Conservation (phyloP, 2,797 vertebrate genomes). For the Urosaurus nigricauda region DNA sequence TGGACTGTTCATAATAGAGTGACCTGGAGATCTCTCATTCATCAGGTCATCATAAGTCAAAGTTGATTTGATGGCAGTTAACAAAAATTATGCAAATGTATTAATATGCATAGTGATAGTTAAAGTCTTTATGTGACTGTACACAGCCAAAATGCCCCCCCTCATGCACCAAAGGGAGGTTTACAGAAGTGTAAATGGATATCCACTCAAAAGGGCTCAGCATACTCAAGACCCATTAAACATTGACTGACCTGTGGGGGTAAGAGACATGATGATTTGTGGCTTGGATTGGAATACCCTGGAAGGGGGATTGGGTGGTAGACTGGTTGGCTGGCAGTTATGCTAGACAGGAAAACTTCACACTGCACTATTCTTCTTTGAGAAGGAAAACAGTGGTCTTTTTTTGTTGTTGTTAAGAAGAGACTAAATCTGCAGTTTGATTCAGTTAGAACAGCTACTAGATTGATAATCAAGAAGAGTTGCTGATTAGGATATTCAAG, state of each 20-base stretch:
- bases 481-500: constrained; percentile 40
- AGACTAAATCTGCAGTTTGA: background rate
- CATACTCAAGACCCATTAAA: background rate
- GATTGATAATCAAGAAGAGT: constrained; percentile 1
- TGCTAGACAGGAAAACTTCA: background rate
- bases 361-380: background rate
- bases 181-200: background rate
- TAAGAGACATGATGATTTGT: background rate
- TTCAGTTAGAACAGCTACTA: constrained; percentile 4
- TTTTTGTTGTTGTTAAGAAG: background rate
- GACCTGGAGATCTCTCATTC: too few species aligned
- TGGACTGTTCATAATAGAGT: too few species aligned
- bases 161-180: background rate
- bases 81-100: too few species aligned
- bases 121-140: background rate
- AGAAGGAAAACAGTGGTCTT: background rate
- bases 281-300: background rate
- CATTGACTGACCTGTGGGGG: background rate
- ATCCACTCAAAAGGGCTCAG: background rate
- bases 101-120: background rate
- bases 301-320: background rate
- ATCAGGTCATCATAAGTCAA: too few species aligned
- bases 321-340: background rate
- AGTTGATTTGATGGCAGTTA: too few species aligned
- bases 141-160: background rate